Base-by-base conservation (phyloP, 2,113 vertebrate genomes). In the Arizona elegans region DNA sequence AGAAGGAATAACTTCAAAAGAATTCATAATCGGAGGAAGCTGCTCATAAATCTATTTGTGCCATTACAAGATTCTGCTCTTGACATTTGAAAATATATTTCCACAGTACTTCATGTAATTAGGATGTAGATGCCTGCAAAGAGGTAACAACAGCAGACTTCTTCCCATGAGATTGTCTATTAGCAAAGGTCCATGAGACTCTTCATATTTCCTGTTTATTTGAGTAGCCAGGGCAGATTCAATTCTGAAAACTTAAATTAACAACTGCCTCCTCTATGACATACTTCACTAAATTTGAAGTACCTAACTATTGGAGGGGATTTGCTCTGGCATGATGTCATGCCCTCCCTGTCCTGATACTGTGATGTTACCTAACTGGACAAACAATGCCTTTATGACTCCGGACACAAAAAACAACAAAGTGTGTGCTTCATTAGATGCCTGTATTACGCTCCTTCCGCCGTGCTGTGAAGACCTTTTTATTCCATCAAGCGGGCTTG, bases 81-180 rank as follows among this genome's bases (percentile, higher is more conserved):
- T 86, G 91, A 86, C 91, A 91, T 91, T 59, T 91, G 53, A 86
- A 91, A 91, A 87, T 91, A 87, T 47, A 86, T 87, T 91, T 87
- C 81, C 81, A 91, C 29, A 43, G 54, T n/a, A 86, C 47, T 59
- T 56, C 81, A 56, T 86, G 38, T 91, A 91, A 62, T 87, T 91
- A 86, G 91, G 17, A 59, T 85, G 19, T 43, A 75, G 50, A 81
- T 33, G 50, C 62, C 62, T 86, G 38, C 47, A 86, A 47, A 33
- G 56, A 55, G 29, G 81, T 86, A 87, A 91, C 43, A 91, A 55
- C 17, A 1, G n/a, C 43, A 23, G 59, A 52, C 24, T 29, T 86
- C 81, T 52, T 86, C 81, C 38, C 8, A 29, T 11, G 13, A 90
- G 91, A 93, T 92, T 38, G 81, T 52, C 54, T 95, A 93, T 91